Conservation (phyloP, 2,113 vertebrate species). For the Gorsachius goisagi region DNA sequence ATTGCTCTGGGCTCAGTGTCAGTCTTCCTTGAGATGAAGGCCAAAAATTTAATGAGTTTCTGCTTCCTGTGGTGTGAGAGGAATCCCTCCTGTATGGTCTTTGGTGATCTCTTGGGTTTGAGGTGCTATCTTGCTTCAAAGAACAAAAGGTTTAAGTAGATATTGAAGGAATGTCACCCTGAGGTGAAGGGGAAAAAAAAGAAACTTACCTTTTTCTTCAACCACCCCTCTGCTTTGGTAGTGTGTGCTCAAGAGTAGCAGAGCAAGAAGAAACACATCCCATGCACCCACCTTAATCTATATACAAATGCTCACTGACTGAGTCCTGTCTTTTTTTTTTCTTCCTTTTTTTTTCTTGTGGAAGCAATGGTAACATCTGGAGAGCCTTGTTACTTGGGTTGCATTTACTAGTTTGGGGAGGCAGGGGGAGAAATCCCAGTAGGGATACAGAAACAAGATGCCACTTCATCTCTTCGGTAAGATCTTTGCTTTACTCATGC, state of each 20-base stretch:
- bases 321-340: background rate
- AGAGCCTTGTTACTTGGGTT: background rate
- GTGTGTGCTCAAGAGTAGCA: background rate
- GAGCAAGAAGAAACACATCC: background rate
- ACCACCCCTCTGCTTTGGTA: background rate
- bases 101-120: background rate
- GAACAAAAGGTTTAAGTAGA: background rate
- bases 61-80: background rate
- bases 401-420: background rate
- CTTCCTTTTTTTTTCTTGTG: background rate
- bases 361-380: background rate
- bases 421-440: background rate
- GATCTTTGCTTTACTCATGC: background rate
- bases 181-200: rapidly evolving
- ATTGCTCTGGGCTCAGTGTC: background rate
- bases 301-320: background rate
- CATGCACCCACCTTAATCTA: rapidly evolving
- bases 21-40: background rate
- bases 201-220: background rate
- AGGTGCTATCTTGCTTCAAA: background rate
- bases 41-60: background rate
- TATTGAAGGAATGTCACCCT: background rate
- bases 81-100: background rate
- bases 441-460: background rate
- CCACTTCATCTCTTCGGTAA: background rate